phyloP scores from a whole-genome alignment of 2,888 invertebrate genomes.

The Torymus auratus region DNA sequence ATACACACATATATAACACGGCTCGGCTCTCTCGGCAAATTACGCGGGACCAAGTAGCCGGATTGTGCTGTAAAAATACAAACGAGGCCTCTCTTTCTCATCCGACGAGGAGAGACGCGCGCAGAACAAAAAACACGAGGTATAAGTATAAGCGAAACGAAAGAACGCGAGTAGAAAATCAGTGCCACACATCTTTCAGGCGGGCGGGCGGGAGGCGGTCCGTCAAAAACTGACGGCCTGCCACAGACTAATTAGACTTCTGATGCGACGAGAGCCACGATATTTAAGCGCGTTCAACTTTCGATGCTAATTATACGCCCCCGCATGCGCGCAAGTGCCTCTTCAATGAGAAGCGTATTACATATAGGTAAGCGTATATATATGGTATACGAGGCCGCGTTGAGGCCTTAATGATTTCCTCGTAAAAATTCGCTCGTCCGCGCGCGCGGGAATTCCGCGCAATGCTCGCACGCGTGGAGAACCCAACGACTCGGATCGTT shows the following conservation, averaged over 20 bases:
- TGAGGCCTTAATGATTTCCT: conserved; percentile 15
- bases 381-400: no score
- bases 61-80: conserved; percentile 31
- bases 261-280: neutral
- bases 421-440: conserved; percentile 10
- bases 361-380: no score
- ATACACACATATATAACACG: neutral
- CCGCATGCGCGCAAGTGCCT: neutral
- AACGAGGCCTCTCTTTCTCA: neutral
- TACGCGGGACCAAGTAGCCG: conserved; percentile 19
- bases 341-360: neutral
- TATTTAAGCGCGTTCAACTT: neutral
- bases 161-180: neutral
- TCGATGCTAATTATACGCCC: neutral
- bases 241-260: conserved; percentile 19
- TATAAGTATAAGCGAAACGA: neutral
- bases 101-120: no score
- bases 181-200: neutral
- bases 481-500: neutral
- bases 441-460: neutral
- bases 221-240: neutral
- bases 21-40: conserved; percentile 15
- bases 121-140: no score
- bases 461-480: no score
- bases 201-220: neutral